phyloP scores from a whole-genome alignment of 2,113 vertebrate species.

The Cyanocitta stelleri region DNA sequence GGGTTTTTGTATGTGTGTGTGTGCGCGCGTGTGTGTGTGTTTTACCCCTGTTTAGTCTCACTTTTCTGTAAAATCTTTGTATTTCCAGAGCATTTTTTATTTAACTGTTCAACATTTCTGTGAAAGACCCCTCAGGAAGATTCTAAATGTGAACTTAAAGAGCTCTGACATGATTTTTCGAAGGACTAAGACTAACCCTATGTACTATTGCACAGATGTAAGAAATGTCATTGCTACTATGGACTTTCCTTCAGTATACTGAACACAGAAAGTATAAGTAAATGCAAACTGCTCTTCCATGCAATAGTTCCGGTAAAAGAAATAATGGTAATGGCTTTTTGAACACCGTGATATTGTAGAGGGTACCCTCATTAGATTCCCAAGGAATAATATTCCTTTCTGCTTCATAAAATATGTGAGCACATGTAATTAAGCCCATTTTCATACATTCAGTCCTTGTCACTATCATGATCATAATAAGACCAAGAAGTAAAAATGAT shows the following conservation, averaged over 20 bases:
- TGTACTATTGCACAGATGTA: not conserved
- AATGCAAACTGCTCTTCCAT: not conserved
- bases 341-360: not conserved
- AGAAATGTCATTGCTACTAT: not conserved
- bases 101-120: not conserved
- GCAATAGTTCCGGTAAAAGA: not conserved
- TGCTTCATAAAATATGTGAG: not conserved
- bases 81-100: not conserved
- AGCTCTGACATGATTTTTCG: not conserved
- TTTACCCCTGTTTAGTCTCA: not conserved
- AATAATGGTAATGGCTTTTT: not conserved
- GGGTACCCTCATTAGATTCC: not conserved
- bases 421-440: not conserved
- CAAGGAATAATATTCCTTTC: not conserved
- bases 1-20: not conserved
- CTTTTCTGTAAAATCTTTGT: not conserved
- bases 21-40: not conserved
- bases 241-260: not conserved
- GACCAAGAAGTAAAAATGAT: not conserved
- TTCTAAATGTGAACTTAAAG: not conserved
- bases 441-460: not conserved
- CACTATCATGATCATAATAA: not conserved
- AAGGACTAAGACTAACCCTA: not conserved
- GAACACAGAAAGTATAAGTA: not conserved
- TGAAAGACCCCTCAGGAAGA: not conserved